Evolutionary conservation across 1,140 invertebrate species (phyloP).

Genomic region (Zaprionus africanus): DNA sequence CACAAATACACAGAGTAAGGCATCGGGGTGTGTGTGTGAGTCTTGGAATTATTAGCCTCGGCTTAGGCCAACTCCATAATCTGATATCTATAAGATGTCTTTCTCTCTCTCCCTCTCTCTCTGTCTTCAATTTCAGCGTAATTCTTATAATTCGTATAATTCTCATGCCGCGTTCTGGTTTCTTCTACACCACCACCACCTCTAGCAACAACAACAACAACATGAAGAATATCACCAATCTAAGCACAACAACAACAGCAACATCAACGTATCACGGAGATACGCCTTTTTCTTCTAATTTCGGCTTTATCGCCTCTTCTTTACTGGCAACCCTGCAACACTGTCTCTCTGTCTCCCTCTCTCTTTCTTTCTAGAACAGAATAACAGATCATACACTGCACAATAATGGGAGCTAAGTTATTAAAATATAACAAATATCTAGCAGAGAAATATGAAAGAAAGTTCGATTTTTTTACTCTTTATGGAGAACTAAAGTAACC

Average conservation of each 20-base stretch:
- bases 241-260: slow-evolving; percentile 23
- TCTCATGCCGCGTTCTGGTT: slow-evolving; percentile 37
- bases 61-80: slow-evolving; percentile 71
- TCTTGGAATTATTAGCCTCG: slow-evolving; percentile 72
- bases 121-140: slow-evolving; percentile 61
- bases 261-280: slow-evolving; percentile 22
- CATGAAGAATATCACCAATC: neutral
- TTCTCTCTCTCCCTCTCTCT: neutral
- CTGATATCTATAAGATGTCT: slow-evolving; percentile 77
- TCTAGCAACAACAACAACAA: slow-evolving; percentile 22
- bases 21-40: slow-evolving; percentile 2
- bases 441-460: too few relatives aligned
- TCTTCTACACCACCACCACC: slow-evolving; percentile 29
- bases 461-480: too few relatives aligned
- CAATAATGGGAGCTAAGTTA: slow-evolving; percentile 9
- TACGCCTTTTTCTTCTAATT: slow-evolving; percentile 73
- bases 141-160: slow-evolving; percentile 77
- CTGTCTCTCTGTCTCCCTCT: slow-evolving; percentile 1
- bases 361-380: slow-evolving; percentile 16
- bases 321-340: slow-evolving; percentile 13
- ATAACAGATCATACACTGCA: slow-evolving; percentile 38
- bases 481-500: too few relatives aligned
- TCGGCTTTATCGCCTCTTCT: slow-evolving; percentile 44
- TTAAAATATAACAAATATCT: too few relatives aligned
- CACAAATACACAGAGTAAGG: slow-evolving; percentile 21